These are phyloP conservation scores for Crax fasciolata DNA, from an alignment of 2,797 vertebrate species.

Conservation along the genomic window DNA sequence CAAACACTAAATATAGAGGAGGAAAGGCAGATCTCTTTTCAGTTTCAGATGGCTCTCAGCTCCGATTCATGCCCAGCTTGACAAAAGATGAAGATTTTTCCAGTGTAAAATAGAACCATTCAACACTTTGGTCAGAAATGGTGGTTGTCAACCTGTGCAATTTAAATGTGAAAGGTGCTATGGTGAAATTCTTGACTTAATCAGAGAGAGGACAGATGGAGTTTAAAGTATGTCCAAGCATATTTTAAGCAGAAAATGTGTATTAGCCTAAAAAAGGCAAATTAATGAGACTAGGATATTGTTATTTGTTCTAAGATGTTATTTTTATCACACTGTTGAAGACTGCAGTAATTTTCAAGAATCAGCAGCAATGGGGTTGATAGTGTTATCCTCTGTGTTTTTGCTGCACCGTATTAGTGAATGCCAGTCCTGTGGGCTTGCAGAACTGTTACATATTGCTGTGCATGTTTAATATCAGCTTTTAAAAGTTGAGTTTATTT, in stretches of 20 bases:
- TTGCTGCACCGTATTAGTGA: neutral
- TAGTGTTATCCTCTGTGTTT: neutral
- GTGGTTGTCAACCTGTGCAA: neutral
- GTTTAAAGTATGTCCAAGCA: neutral
- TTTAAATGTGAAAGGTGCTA: neutral
- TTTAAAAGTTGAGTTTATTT: neutral
- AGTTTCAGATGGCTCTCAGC: neutral
- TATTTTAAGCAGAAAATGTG: neutral
- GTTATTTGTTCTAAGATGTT: neutral
- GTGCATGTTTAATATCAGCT: neutral
- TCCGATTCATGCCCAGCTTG: neutral
- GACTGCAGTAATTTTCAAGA: neutral
- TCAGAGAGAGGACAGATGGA: neutral
- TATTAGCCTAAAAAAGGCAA: neutral
- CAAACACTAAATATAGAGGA: neutral
- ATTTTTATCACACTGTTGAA: neutral
- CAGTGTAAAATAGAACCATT: neutral
- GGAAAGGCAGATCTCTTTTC: neutral
- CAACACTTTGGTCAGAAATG: neutral
- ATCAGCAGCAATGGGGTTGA: neutral
- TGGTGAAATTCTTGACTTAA: neutral
- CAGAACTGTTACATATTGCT: neutral
- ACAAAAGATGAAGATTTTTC: neutral
- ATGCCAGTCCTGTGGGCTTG: neutral
- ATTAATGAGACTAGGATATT: neutral